Evolutionary conservation across 2,797 vertebrate species (phyloP).

Genomic region (Parotocinclus haroldoi): DNA sequence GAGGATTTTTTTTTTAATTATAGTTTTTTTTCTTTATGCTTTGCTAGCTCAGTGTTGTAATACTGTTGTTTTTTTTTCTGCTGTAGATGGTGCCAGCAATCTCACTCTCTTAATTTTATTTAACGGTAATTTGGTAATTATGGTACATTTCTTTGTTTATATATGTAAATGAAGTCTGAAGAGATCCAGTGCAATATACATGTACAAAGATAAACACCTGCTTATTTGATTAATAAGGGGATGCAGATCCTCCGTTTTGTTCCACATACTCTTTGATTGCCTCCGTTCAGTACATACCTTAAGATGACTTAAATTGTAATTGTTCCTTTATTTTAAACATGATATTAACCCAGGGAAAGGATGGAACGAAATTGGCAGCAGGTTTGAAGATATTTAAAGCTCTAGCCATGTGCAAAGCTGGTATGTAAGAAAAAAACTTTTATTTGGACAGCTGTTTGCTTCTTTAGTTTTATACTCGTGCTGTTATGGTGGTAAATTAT

Average conservation of each 20-base stretch:
- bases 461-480: too few species aligned
- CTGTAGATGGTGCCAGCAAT: not conserved
- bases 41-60: conserved; percentile 5
- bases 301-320: too few species aligned
- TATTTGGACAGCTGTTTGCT: too few species aligned
- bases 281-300: too few species aligned
- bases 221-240: not conserved
- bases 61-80: not conserved
- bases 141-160: conserved; percentile 17
- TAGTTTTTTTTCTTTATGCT: too few species aligned
- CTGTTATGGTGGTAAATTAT: too few species aligned
- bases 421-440: too few species aligned
- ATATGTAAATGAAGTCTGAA: not conserved
- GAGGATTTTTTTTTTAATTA: conserved; percentile 2
- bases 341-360: too few species aligned
- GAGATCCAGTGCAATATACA: conserved; percentile 28
- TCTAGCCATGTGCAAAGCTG: too few species aligned
- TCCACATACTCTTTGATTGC: not conserved
- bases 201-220: not conserved
- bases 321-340: too few species aligned
- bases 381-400: too few species aligned
- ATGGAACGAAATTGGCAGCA: too few species aligned
- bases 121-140: conserved; percentile 7
- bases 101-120: not conserved
- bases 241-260: not conserved